Conservation (phyloP, 2,888 invertebrate species). For the Lumbricus terrestris region DNA sequence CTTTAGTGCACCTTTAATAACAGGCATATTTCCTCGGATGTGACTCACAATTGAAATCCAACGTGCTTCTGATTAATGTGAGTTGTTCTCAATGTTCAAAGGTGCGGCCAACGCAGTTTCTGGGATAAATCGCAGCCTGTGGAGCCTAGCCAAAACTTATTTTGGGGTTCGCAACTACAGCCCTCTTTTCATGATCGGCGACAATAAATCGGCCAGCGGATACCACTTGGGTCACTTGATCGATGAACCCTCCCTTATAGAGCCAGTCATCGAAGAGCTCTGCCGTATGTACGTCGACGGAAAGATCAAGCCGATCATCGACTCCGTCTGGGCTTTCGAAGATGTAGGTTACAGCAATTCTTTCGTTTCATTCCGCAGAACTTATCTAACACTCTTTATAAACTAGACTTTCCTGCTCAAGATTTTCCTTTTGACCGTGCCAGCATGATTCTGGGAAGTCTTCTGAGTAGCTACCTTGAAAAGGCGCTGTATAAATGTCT, state of each 20-base stretch:
- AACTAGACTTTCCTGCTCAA: too few relatives aligned
- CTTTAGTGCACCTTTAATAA: too few relatives aligned
- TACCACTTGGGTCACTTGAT: constrained; percentile 74
- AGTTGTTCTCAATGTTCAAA: neutral
- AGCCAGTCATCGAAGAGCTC: constrained; percentile 41
- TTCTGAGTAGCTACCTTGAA: too few relatives aligned
- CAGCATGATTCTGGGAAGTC: too few relatives aligned
- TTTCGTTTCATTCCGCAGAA: too few relatives aligned
- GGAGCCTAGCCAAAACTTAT: constrained; percentile 44
- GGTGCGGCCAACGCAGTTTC: constrained; percentile 36
- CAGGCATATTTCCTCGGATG: too few relatives aligned
- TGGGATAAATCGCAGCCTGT: constrained; percentile 29
- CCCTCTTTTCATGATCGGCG: constrained; percentile 54
- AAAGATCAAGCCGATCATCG: constrained; percentile 77
- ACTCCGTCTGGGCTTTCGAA: constrained; percentile 83
- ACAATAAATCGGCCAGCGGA: constrained; percentile 63
- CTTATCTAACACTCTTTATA: too few relatives aligned
- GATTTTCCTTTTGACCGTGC: too few relatives aligned
- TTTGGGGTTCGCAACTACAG: constrained; percentile 55
- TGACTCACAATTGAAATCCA: too few relatives aligned
- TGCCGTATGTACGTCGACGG: constrained; percentile 75
- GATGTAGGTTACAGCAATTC: constrained; percentile 67
- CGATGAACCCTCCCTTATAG: constrained; percentile 66
- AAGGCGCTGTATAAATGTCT: too few relatives aligned
- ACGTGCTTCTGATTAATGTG: too few relatives aligned